Evolutionary conservation across 2,113 vertebrate genomes (phyloP).

Genomic region (Antechinus stuartii): DNA sequence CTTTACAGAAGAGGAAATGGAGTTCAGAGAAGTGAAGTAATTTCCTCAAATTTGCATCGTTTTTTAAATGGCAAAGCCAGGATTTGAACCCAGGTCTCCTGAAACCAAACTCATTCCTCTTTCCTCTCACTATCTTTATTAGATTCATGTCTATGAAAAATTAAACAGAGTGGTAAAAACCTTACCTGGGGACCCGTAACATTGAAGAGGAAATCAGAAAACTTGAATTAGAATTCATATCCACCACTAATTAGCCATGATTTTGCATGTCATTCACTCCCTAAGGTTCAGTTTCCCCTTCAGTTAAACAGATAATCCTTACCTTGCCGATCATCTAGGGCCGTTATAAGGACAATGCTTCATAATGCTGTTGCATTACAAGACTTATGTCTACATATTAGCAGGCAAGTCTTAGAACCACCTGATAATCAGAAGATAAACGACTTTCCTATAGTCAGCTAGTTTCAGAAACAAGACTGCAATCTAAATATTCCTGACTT

Average conservation of each 20-base stretch:
- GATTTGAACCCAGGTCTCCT: background rate
- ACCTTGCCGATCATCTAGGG: background rate
- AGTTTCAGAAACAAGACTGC: background rate
- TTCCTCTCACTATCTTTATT: background rate
- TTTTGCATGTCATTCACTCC: background rate
- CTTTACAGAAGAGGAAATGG: background rate
- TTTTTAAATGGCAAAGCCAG: background rate
- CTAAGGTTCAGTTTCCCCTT: background rate
- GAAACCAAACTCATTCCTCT: background rate
- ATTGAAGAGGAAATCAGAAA: background rate
- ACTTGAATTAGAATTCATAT: background rate
- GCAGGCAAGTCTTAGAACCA: background rate
- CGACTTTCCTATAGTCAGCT: background rate
- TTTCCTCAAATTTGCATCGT: background rate
- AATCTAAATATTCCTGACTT: background rate
- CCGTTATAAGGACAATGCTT: background rate
- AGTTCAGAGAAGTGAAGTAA: background rate
- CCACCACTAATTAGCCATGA: background rate
- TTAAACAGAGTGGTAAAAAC: background rate
- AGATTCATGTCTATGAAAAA: constrained; percentile 18
- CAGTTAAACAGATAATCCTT: background rate
- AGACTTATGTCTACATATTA: background rate
- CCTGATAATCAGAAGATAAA: background rate
- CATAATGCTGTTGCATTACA: background rate
- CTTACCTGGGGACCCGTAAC: background rate